These are phyloP conservation scores for Spisula solida DNA, from an alignment of 2,888 invertebrate species.

Conservation along the genomic window DNA sequence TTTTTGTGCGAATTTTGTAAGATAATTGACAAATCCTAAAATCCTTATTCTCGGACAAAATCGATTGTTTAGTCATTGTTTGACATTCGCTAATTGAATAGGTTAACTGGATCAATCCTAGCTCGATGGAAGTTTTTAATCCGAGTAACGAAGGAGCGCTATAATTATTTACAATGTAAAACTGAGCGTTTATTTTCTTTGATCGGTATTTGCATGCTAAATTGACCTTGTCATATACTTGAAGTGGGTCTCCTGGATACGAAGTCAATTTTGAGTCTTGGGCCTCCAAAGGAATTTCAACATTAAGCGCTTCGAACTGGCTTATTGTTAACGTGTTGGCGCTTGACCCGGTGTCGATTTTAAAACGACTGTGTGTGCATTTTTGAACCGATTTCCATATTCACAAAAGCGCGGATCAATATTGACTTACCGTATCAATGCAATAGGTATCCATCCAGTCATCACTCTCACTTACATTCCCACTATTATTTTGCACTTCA, in stretches of 20 bases:
- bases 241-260: conserved; percentile 34
- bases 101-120: conserved; percentile 47
- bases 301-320: conserved; percentile 14
- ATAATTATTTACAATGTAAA: conserved; percentile 48
- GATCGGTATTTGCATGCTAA: neutral
- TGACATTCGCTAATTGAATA: conserved; percentile 39
- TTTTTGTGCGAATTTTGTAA: too few relatives aligned
- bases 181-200: too few relatives aligned
- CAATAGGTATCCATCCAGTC: conserved; percentile 30
- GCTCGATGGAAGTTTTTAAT: too few relatives aligned
- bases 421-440: conserved; percentile 43
- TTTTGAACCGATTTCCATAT: conserved; percentile 30
- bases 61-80: conserved; percentile 13
- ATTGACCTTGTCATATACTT: conserved; percentile 32
- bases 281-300: conserved; percentile 17
- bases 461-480: too few relatives aligned
- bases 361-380: conserved; percentile 10
- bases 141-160: conserved; percentile 40
- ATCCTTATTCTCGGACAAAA: conserved; percentile 47
- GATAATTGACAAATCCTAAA: too few relatives aligned
- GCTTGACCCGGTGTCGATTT: conserved; percentile 41
- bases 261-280: conserved; percentile 27
- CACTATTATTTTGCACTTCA: neutral
- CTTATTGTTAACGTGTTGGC: conserved; percentile 13
- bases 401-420: conserved; percentile 32